Base-by-base conservation (phyloP, 2,797 vertebrate genomes). In the Phoxinus dragarum region DNA sequence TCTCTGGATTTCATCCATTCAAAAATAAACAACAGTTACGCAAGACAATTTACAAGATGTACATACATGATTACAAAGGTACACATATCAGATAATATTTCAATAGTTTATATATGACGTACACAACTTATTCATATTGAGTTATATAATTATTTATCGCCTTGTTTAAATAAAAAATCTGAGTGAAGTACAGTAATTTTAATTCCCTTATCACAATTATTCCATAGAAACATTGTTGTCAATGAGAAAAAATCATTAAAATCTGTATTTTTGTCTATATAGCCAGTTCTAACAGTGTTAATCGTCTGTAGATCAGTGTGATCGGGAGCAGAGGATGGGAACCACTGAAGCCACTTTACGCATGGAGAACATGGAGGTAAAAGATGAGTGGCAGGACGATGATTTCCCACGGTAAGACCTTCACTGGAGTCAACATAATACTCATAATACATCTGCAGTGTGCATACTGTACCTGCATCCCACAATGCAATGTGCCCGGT, bases 301-400 rank as follows among this genome's bases (percentile, higher is more conserved):
- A 49, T 49, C 11, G 49, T 52, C 21, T 81, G 59, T 36, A 3
- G n/a, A 59, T 69, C 34, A 36, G 66, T 61, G 75, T 0, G 23
- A 59, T 54, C 85, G 80, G 59, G 86, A 88, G 90, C 89, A 67
- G 86, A 17, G 90, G 91, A 98, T 98, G 97, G 97, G 97, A 10
- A 98, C 97, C 87, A 97, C 97, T 0, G 97, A 98, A 87, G 97
- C 96, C 90, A 97, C 97, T 1, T 90, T 98, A 88, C 93, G 97
- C 72, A 98, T 98, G 97, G 98, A 98, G 81, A 97, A 95, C 2
- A 97, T 75, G 93, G 95, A 96, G 90, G 96, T 97, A 52, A 98
- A 97, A 89, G 97, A 98, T 0, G 97, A 98, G 81, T 98, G 98
- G 97, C 97, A 98, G 85, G 97, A 98, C 0, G 97, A 98, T 64